Percentiles rank a stretch among this genome's conserved stretches.
These are phyloP conservation scores for Keiferia lycopersicella DNA, from an alignment of 2,888 invertebrate species.

Conservation along the genomic window DNA sequence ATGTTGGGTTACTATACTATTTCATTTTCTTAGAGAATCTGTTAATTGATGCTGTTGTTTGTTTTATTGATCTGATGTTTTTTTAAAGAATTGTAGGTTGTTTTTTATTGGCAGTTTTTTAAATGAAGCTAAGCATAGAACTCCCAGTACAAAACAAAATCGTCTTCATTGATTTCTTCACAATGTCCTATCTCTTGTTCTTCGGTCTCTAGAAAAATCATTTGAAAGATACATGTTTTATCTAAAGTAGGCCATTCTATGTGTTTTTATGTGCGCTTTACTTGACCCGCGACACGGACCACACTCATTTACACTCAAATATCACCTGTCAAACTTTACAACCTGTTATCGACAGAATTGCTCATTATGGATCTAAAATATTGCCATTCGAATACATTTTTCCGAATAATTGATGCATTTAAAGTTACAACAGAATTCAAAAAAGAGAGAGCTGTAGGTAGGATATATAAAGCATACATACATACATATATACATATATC, in stretches of 20 bases:
- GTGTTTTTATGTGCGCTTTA: slow-evolving; percentile 35
- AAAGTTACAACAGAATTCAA: no score
- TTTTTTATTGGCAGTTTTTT: no score
- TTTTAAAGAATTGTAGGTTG: no score
- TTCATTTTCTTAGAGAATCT: no score
- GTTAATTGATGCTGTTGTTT: no score
- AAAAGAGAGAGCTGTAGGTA: no score
- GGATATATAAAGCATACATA: no score
- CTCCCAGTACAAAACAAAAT: no score
- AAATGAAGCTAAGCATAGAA: no score
- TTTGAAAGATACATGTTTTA: slow-evolving; percentile 26
- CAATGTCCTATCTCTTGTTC: neutral
- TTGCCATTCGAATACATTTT: neutral
- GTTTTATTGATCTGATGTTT: no score
- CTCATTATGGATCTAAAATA: slow-evolving; percentile 25
- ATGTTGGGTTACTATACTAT: no score
- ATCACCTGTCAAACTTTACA: slow-evolving; percentile 28
- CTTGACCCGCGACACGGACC: slow-evolving; percentile 29
- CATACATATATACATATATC: no score
- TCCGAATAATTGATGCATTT: neutral
- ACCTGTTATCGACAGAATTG: slow-evolving; percentile 24
- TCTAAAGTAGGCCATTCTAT: slow-evolving; percentile 35
- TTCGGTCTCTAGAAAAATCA: neutral
- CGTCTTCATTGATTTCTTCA: neutral
- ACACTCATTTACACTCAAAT: slow-evolving; percentile 32